Base-by-base conservation (phyloP, 2,888 invertebrate species). In the Branchinecta sandiegonensis region DNA sequence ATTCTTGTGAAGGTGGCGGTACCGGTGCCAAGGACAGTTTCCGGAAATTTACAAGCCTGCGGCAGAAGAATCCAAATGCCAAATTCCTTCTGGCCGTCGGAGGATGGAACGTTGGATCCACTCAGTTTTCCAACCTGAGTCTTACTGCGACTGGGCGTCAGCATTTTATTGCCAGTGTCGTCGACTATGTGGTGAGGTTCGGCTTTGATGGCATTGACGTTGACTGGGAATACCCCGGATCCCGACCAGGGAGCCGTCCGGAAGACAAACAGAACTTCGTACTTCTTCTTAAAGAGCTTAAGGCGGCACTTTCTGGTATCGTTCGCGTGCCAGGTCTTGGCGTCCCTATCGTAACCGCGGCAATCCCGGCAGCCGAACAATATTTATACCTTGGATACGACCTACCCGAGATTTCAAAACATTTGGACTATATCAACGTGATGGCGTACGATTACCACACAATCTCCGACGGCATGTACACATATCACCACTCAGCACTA, bases 161-260 rank as follows among this genome's bases (percentile, higher is more conserved):
- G 46, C 65, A 47, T 46, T 47, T 65, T 47, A 70, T 67, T 48
- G 70, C 47, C 48, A 66, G 67, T 67, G 67, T 70, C 48, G 47
- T 64, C 47, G 46, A 67, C 66, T n/a, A 70, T 66, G 6, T 74
- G 72, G 69, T 72, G 72, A 70, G 76, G 68, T 78, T 79, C 72
- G 77, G 77, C 66, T 82, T 82, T 72, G 81, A 81, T 73, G 82
- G 81, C 10, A 72, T 82, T 37, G 81, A 82, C 73, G 72, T 82
- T 47, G 81, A 80, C 74, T 81, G 80, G 80, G 81, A 81, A 73
- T 81, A 81, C 72, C 81, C 81, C 2, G 76, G 77, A 11, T 73
- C 74, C 72, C 75, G 81, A 63, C 14, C n/a, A 56, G 80, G 79
- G 14, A 81, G 81, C 9, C 71, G 76, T 12, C 70, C 75, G 4